phyloP scores from a whole-genome alignment of 2,113 vertebrate species.

The Hemibagrus wyckioides region DNA sequence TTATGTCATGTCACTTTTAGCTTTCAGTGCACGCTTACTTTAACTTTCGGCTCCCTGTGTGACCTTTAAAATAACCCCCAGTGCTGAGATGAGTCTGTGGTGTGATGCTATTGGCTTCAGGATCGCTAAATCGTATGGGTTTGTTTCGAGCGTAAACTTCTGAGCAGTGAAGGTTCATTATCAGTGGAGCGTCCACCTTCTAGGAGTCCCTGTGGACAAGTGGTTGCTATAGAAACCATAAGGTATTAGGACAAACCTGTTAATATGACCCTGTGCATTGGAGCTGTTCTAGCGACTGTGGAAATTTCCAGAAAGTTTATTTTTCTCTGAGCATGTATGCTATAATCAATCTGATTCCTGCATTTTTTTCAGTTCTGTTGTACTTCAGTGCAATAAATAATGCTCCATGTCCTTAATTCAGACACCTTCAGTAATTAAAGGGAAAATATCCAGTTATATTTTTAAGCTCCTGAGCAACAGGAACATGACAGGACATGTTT shows the following conservation, averaged over 20 bases:
- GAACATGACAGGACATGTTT: not conserved
- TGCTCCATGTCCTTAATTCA: not conserved
- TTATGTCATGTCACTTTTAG: not conserved
- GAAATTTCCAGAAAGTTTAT: not conserved
- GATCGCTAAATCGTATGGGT: not conserved
- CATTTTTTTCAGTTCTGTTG: not conserved
- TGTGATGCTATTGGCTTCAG: not conserved
- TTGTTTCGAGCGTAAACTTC: not conserved
- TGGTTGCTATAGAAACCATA: not conserved
- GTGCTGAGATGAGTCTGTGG: not conserved
- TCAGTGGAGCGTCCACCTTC: too few species aligned
- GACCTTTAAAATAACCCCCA: conserved; percentile 20
- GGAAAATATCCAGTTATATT: not conserved
- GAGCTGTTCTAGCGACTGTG: too few species aligned
- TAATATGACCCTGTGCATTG: not conserved
- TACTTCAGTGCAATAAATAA: not conserved
- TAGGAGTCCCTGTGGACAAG: not conserved
- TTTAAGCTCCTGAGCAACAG: not conserved
- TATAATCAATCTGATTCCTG: too few species aligned
- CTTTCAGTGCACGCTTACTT: not conserved
- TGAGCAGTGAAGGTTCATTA: not conserved
- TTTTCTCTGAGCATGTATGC: too few species aligned
- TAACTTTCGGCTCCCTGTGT: not conserved
- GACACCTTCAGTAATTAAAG: not conserved
- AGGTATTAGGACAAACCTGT: not conserved